Evolutionary conservation across 2,888 invertebrate genomes (phyloP), one percentile per base, ranked within the genome.

Genomic region (Heteromyza rotundicornis): DNA sequence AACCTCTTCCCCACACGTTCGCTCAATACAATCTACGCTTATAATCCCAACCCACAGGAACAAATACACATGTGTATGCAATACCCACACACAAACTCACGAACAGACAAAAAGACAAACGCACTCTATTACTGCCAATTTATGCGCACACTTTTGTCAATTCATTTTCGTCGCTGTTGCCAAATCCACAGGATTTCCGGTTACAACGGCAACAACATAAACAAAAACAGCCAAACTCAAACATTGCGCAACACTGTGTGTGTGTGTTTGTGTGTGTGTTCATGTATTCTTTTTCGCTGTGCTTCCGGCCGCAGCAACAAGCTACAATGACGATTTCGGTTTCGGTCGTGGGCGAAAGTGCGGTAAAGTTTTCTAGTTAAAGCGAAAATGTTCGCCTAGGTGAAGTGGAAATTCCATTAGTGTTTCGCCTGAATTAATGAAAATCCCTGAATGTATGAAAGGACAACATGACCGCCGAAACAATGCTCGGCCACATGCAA

Each of bases 131-230:
- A n/a, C 40, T 10, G 5, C 40, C 16, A 40, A 40, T 40, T 40
- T 40, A 40, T n/a, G n/a, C 40, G 40, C 40, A 10, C 27, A 16
- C 14, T 53, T n/a, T 53, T 53, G 24, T 24, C 52, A 17, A 27
- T 32, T 32, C 52, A 53, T 53, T 53, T 53, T 24, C 32, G 24
- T n/a, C n/a, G n/a, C n/a, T n/a, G n/a, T 24, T 53, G 5, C 16
- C 52, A 32, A 53, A 53, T 53, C 52, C 32, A 19, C 14, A 14
- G 52, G 52, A 53, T 53, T 32, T 53, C 52, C 52, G 27, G n/a
- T 53, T 32, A 53, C 52, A 53, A 32, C 52, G 16, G 32, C 52
- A 51, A 23, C 51, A 23, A 23, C 51, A 22, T 14, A 27, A 16
- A 53, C n/a, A 53, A 3, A 24, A 14, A 1, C 32, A 53, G 8